These are phyloP conservation scores for Tyrannus savana DNA, from an alignment of 2,113 vertebrate genomes.

Conservation along the genomic window DNA sequence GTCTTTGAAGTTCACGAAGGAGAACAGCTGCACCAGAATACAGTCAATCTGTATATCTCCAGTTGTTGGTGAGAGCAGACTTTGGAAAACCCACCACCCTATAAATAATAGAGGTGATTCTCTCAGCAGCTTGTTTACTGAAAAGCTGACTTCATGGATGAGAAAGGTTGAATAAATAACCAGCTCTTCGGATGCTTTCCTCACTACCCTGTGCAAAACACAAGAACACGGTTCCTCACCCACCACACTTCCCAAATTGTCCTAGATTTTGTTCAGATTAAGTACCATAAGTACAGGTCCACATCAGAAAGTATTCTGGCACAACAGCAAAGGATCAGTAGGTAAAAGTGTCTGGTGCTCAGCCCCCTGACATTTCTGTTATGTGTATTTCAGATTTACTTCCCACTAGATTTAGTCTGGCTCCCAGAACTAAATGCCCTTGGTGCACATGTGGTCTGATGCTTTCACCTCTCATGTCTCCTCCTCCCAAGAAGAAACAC, in stretches of 20 bases:
- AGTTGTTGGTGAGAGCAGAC: not conserved
- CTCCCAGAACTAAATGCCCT: not conserved
- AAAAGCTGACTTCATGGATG: not conserved
- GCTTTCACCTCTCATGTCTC: not conserved
- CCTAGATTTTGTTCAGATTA: not conserved
- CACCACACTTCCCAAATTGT: not conserved
- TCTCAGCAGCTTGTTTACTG: slow-evolving; percentile 29
- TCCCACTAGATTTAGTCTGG: not conserved
- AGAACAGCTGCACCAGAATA: not conserved
- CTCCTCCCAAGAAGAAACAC: not conserved
- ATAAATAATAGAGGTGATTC: slow-evolving; percentile 48
- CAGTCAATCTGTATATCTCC: not conserved
- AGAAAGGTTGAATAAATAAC: not conserved
- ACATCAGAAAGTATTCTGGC: not conserved
- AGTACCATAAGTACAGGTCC: not conserved
- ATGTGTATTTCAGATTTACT: not conserved
- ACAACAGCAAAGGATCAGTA: not conserved
- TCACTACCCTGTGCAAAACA: not conserved
- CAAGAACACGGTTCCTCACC: rapidly evolving
- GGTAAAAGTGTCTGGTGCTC: not conserved
- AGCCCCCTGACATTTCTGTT: not conserved
- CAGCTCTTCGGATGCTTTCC: not conserved
- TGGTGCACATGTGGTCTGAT: rapidly evolving
- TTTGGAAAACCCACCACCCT: not conserved
- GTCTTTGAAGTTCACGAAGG: not conserved